A percentile compares a stretch with the other conserved stretches of the same genome.
Evolutionary conservation across 2,797 vertebrate species (phyloP).

Genomic region (Pseudochaenichthys georgianus): DNA sequence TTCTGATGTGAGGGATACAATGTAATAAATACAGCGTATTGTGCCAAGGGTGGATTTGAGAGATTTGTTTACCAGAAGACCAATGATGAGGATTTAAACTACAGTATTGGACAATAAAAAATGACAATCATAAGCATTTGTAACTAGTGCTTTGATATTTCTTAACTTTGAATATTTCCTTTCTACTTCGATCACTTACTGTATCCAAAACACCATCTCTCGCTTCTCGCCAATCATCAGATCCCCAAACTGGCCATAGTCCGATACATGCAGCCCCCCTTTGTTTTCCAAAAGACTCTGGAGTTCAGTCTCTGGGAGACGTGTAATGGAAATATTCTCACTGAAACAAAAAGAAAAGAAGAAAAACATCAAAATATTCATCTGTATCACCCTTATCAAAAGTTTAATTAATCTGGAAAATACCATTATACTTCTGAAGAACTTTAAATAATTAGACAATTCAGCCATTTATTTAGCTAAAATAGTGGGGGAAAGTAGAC

Average conservation of each 20-base stretch:
- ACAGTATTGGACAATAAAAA: background rate
- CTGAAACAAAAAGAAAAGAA: slow-evolving; percentile 40
- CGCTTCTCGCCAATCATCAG: slow-evolving; percentile 85
- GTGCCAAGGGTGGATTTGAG: background rate
- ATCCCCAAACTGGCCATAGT: slow-evolving; percentile 87
- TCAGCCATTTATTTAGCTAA: background rate
- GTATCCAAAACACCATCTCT: slow-evolving; percentile 88
- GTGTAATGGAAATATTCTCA: slow-evolving; percentile 7
- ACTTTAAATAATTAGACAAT: background rate
- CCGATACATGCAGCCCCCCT: slow-evolving; percentile 87
- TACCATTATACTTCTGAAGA: background rate
- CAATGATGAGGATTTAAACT: background rate
- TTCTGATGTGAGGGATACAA: slow-evolving; percentile 81
- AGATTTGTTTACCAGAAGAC: background rate
- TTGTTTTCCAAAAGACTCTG: slow-evolving; percentile 86
- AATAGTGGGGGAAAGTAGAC: background rate
- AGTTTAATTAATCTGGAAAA: background rate
- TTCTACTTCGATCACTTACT: slow-evolving; percentile 85
- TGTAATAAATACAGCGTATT: background rate
- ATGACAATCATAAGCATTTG: background rate
- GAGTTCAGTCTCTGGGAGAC: slow-evolving; percentile 53
- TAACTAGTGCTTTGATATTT: background rate
- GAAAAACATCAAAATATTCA: background rate
- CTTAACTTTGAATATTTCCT: background rate
- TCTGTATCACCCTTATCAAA: background rate